Evolutionary conservation across 2,797 vertebrate species (phyloP).

Genomic region (Paedocypris micromegethes): DNA sequence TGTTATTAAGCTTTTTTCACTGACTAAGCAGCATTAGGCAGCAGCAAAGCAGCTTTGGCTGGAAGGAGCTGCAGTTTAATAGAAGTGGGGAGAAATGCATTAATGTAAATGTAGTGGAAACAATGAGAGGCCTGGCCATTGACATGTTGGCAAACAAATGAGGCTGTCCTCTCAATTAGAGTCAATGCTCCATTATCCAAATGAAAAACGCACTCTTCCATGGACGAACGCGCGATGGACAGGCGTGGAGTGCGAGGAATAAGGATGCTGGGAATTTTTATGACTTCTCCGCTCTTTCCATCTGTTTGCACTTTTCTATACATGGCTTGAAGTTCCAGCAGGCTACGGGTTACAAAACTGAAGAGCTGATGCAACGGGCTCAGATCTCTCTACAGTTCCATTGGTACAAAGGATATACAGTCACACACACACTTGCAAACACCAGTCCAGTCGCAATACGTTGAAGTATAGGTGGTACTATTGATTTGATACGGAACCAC

Average conservation of each 20-base stretch:
- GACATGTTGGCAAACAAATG: slow-evolving; percentile 61
- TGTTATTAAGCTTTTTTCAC: slow-evolving; percentile 57
- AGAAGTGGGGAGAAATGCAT: slow-evolving; percentile 57
- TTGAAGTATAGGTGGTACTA: slow-evolving; percentile 37
- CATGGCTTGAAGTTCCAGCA: background rate
- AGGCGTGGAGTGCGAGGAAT: slow-evolving; percentile 35
- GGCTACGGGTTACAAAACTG: background rate
- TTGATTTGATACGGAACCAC: slow-evolving; percentile 32
- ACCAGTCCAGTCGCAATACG: background rate
- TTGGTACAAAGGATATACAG: slow-evolving; percentile 20
- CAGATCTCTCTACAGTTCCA: background rate
- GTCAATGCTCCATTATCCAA: slow-evolving; percentile 59
- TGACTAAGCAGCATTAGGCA: slow-evolving; percentile 57
- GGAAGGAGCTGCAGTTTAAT: slow-evolving; percentile 52
- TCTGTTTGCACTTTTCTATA: slow-evolving; percentile 8
- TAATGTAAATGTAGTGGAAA: slow-evolving; percentile 62
- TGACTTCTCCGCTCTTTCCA: slow-evolving; percentile 22
- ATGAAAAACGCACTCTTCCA: slow-evolving; percentile 54
- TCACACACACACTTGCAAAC: slow-evolving; percentile 4
- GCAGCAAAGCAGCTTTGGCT: slow-evolving; percentile 47
- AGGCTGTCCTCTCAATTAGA: slow-evolving; percentile 57
- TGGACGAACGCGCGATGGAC: slow-evolving; percentile 44
- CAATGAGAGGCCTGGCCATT: slow-evolving; percentile 56
- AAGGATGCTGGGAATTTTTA: slow-evolving; percentile 3
- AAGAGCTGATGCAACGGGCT: slow-evolving; percentile 23